Evolutionary conservation across 2,113 vertebrate species (phyloP).

Genomic region (Sigmodon hispidus): DNA sequence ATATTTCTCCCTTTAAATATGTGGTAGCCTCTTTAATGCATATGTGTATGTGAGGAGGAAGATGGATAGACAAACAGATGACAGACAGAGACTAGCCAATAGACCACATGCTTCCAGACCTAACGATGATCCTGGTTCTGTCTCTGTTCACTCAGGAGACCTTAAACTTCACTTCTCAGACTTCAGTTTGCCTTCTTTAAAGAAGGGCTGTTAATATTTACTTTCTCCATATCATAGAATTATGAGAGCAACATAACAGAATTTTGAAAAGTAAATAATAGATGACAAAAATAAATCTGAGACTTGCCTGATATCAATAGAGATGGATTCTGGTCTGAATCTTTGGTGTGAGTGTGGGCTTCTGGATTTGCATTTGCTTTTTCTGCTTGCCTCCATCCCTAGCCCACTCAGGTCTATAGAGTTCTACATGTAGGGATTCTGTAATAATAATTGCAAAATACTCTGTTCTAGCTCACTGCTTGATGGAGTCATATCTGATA

Average conservation of each 20-base stretch:
- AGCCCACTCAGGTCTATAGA: neutral
- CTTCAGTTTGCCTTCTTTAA: neutral
- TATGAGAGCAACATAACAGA: neutral
- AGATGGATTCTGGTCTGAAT: neutral
- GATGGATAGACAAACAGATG: neutral
- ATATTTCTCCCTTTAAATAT: neutral
- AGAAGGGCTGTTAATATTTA: neutral
- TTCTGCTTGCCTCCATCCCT: neutral
- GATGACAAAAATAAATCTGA: slow-evolving; percentile 22
- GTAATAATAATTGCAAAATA: neutral
- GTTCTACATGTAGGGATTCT: neutral
- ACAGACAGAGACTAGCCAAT: neutral
- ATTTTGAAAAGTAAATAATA: slow-evolving; percentile 31
- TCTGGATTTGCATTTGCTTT: neutral
- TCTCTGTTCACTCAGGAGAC: no score
- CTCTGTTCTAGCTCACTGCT: neutral
- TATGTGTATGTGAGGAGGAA: neutral
- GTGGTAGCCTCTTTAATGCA: neutral
- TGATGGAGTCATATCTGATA: neutral
- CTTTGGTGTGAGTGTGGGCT: neutral
- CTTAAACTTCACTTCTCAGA: neutral
- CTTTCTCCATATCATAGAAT: neutral
- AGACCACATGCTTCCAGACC: neutral
- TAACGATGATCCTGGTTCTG: neutral
- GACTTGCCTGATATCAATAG: neutral